Percentiles rank a stretch among this genome's conserved stretches.
Evolutionary conservation across 2,888 invertebrate genomes (phyloP).

Genomic region (Actias luna): DNA sequence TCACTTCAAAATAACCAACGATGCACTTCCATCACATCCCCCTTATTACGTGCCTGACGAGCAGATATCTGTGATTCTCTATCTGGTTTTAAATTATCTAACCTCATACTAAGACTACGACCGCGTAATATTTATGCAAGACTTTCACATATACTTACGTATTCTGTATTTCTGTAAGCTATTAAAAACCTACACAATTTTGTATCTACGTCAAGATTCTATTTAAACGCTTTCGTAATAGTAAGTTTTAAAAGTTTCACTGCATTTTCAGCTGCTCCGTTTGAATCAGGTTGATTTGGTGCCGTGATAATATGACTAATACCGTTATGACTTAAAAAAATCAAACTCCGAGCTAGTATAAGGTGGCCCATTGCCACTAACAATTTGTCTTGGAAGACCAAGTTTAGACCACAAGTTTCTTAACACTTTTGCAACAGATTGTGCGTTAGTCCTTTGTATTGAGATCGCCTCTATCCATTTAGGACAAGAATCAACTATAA

Average conservation of each 20-base stretch:
- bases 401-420: conserved; percentile 16
- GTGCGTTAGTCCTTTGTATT: conserved; percentile 21
- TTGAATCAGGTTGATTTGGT: conserved; percentile 25
- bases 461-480: conserved; percentile 28
- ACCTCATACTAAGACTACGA: conserved; percentile 20
- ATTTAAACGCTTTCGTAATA: conserved; percentile 26
- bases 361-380: conserved; percentile 28
- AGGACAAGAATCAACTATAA: conserved; percentile 14
- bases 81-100: conserved; percentile 20
- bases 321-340: background rate
- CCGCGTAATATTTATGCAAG: conserved; percentile 24
- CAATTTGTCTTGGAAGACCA: conserved; percentile 26
- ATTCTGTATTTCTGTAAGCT: conserved; percentile 25
- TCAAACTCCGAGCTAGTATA: background rate
- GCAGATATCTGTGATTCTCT: background rate
- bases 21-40: background rate
- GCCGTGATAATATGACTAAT: conserved; percentile 1
- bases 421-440: background rate
- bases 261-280: conserved; percentile 31
- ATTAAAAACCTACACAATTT: conserved; percentile 24
- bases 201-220: conserved; percentile 18
- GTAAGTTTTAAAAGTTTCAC: conserved; percentile 29
- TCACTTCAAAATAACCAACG: too few relatives aligned
- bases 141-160: conserved; percentile 23
- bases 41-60: background rate